phyloP scores from a whole-genome alignment of 2,113 vertebrate species.

The Carettochelys insculpta region DNA sequence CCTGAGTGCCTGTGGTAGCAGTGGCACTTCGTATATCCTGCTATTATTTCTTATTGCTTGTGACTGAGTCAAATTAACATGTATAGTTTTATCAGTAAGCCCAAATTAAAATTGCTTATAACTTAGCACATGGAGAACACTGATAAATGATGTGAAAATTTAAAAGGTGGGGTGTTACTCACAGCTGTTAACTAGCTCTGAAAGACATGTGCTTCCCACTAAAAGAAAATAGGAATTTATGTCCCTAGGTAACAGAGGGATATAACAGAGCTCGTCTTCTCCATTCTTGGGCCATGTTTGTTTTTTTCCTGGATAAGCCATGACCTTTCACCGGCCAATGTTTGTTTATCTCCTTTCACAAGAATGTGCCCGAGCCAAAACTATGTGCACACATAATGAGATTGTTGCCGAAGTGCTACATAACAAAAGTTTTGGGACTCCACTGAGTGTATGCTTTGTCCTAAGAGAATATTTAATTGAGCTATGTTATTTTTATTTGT shows the following conservation, averaged over 20 bases:
- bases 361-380: background rate
- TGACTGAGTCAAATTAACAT: background rate
- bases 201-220: rapidly evolving
- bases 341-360: background rate
- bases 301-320: background rate
- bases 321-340: rapidly evolving
- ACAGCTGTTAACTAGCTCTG: background rate
- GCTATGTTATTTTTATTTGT: conserved; percentile 55
- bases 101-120: background rate
- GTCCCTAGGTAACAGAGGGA: background rate
- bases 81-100: background rate
- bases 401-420: background rate
- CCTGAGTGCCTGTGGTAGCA: background rate
- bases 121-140: background rate
- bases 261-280: background rate
- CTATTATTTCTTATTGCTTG: conserved; percentile 13
- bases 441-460: background rate
- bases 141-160: conserved; percentile 20
- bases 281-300: background rate
- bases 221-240: background rate
- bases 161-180: background rate
- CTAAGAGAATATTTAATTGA: background rate
- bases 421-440: background rate
- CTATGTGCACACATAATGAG: background rate
- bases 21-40: background rate